These are phyloP conservation scores for Amphiprion ocellaris DNA, from an alignment of 2,113 vertebrate genomes.

Conservation along the genomic window DNA sequence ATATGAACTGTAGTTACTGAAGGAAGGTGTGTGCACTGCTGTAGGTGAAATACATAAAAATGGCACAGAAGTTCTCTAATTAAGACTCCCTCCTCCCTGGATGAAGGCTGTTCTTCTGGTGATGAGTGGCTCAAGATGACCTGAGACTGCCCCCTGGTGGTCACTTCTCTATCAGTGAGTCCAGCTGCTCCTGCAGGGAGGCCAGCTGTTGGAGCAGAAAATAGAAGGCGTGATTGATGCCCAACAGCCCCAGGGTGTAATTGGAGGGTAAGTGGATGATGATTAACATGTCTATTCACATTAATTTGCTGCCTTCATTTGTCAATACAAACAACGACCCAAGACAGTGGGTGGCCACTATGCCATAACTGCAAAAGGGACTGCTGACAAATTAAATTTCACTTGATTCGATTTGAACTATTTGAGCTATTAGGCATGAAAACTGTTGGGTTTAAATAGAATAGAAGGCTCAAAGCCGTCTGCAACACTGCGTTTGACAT, in stretches of 20 bases:
- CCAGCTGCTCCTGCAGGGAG: conserved; percentile 96
- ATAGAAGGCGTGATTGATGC: conserved; percentile 69
- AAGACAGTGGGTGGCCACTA: conserved; percentile 37
- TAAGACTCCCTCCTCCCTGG: conserved; percentile 29
- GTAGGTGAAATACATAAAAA: conserved; percentile 11
- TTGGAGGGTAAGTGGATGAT: conserved; percentile 76
- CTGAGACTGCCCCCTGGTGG: conserved; percentile 79
- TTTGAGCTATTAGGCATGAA: conserved; percentile 12
- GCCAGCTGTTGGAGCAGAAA: conserved; percentile 86
- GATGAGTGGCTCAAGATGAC: conserved; percentile 29
- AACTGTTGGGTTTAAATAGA: conserved; percentile 3
- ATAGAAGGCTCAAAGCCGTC: not conserved
- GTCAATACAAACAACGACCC: conserved; percentile 63
- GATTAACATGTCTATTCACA: conserved; percentile 70
- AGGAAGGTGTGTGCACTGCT: not conserved
- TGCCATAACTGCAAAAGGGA: conserved; percentile 14
- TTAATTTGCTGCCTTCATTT: conserved; percentile 60
- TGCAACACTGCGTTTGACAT: conserved; percentile 25
- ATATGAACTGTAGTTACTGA: too few species aligned
- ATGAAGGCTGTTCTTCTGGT: conserved; percentile 27
- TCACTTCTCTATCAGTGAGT: conserved; percentile 95
- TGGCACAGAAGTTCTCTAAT: conserved; percentile 51
- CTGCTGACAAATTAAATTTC: conserved; percentile 45
- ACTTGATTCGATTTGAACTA: conserved; percentile 36
- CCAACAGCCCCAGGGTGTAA: conserved; percentile 65